phyloP scores from a whole-genome alignment of 2,113 vertebrate species.

The Xiphophorus maculatus region DNA sequence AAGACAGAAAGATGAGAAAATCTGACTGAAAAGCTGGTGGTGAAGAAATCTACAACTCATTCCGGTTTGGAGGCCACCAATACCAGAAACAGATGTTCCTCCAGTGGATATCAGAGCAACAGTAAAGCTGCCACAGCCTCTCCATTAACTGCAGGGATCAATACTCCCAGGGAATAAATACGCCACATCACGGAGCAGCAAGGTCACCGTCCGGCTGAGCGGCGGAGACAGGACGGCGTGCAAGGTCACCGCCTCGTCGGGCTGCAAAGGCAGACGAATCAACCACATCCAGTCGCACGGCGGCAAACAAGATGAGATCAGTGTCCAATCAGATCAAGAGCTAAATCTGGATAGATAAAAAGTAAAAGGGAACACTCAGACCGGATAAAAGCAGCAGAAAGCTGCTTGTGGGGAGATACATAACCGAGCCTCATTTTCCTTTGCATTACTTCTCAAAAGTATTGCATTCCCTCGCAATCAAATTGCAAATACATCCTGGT shows the following conservation, averaged over 20 bases:
- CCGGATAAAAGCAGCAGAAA: not conserved
- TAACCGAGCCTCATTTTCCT: too few species aligned
- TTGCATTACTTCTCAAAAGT: too few species aligned
- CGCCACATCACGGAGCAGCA: slow-evolving; percentile 54
- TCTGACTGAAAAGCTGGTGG: slow-evolving; percentile 19
- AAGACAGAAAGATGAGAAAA: slow-evolving; percentile 25
- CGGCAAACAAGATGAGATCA: slow-evolving; percentile 24
- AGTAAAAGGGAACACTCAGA: not conserved
- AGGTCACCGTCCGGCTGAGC: slow-evolving; percentile 64
- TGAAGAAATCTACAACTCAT: slow-evolving; percentile 26
- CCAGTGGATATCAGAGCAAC: slow-evolving; percentile 46
- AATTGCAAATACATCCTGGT: too few species aligned
- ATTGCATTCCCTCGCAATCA: too few species aligned
- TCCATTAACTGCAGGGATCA: slow-evolving; percentile 77
- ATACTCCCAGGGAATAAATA: slow-evolving; percentile 62
- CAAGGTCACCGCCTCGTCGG: slow-evolving; percentile 61
- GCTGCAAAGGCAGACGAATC: not conserved
- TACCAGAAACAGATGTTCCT: slow-evolving; percentile 29
- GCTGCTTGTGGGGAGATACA: not conserved
- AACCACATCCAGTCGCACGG: slow-evolving; percentile 23
- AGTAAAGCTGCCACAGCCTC: slow-evolving; percentile 68
- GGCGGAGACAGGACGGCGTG: slow-evolving; percentile 19
- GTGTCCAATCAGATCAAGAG: slow-evolving; percentile 32
- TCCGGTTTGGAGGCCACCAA: slow-evolving; percentile 8
- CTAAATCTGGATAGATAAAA: slow-evolving; percentile 2